phyloP scores from a whole-genome alignment of 2,797 vertebrate genomes.

The Lepilemur septentrionalis region DNA sequence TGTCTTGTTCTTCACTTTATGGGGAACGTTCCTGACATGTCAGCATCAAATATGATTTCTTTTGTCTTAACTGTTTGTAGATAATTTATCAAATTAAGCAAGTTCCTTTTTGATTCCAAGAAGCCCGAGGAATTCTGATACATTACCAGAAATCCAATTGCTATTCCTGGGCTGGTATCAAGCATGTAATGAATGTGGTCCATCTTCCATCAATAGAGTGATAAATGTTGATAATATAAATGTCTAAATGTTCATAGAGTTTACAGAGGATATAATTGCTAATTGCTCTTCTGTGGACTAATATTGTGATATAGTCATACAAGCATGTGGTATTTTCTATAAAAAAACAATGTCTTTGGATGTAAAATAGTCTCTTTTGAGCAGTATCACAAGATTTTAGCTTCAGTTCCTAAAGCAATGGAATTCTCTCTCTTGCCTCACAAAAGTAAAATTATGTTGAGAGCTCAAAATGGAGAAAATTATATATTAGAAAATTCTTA shows the following conservation, averaged over 20 bases:
- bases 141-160: not conserved
- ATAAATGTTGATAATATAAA: not conserved
- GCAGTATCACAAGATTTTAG: not conserved
- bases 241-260: not conserved
- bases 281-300: not conserved
- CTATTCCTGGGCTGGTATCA: not conserved
- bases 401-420: not conserved
- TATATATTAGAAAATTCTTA: not conserved
- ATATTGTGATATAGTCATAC: not conserved
- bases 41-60: not conserved
- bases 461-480: conserved; percentile 14
- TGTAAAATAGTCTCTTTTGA: not conserved
- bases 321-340: not conserved
- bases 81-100: not conserved
- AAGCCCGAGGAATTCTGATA: not conserved
- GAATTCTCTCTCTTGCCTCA: not conserved
- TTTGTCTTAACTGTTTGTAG: not conserved
- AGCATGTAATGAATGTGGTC: not conserved
- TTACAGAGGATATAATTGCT: not conserved
- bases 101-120: not conserved
- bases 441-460: not conserved
- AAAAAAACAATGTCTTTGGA: not conserved
- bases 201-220: not conserved
- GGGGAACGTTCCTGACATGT: not conserved
- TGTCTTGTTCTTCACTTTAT: not conserved